These are phyloP conservation scores for Tauraco hartlaubi DNA, from an alignment of 2,797 vertebrate species.

Conservation along the genomic window DNA sequence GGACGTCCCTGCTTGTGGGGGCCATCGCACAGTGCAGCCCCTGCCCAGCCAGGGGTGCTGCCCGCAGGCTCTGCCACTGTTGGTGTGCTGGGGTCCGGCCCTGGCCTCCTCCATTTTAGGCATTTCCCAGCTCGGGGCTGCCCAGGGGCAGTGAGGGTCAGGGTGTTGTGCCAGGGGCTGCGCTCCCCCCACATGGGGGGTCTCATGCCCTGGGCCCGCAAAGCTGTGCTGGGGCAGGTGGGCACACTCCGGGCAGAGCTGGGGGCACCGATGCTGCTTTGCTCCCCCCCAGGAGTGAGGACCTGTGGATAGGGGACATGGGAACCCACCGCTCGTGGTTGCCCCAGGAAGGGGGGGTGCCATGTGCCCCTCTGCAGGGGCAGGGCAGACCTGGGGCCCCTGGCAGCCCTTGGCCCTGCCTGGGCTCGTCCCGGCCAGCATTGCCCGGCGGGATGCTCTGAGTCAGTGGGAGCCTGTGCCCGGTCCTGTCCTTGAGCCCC, in stretches of 20 bases:
- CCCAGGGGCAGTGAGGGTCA: neutral
- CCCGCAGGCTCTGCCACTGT: accelerated
- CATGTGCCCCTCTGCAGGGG: neutral
- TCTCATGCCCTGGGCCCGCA: neutral
- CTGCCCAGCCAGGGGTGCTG: neutral
- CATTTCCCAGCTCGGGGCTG: neutral
- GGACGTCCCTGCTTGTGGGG: neutral
- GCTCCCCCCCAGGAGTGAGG: accelerated
- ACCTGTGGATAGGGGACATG: accelerated
- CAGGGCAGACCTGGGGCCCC: neutral
- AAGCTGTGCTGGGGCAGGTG: accelerated
- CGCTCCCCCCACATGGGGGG: accelerated
- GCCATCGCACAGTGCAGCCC: neutral
- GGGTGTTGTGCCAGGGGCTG: neutral
- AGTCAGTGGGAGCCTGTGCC: neutral
- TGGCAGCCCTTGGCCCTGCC: neutral
- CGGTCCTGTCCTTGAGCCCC: neutral
- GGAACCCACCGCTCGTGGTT: neutral
- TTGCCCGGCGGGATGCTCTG: neutral
- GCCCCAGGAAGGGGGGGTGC: neutral
- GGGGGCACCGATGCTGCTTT: neutral
- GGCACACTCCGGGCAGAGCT: accelerated
- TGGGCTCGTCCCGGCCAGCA: neutral
- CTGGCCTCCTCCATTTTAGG: slow-evolving; percentile 27
- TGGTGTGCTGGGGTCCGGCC: accelerated